Percentiles rank a stretch among this genome's conserved stretches.
These are phyloP conservation scores for Pheosia gnoma DNA, from an alignment of 2,888 invertebrate genomes.

Conservation along the genomic window DNA sequence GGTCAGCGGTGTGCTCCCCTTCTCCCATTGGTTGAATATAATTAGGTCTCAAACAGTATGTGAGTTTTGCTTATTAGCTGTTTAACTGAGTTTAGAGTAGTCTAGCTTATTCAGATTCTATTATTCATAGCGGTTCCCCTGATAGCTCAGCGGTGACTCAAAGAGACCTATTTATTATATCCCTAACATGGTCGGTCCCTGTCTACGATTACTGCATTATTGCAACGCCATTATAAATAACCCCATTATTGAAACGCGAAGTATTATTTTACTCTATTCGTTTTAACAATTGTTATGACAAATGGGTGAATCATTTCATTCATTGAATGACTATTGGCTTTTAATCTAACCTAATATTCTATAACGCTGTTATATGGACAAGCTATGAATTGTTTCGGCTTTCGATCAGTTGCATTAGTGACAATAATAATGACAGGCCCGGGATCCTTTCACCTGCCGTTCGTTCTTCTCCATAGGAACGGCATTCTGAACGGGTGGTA, in stretches of 20 bases:
- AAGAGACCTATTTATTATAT: background rate
- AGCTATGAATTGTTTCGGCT: background rate
- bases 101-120: background rate
- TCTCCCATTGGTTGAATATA: too few species aligned
- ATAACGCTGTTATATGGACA: background rate
- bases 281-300: background rate
- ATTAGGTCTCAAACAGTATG: too few species aligned
- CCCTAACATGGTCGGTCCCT: background rate
- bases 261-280: background rate
- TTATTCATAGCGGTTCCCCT: constrained; percentile 5
- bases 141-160: constrained; percentile 1
- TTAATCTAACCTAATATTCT: background rate
- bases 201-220: background rate
- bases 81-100: background rate
- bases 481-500: too few species aligned
- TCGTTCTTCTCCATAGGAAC: too few species aligned
- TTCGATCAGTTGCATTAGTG: background rate
- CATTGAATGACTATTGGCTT: background rate
- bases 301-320: constrained; percentile 1
- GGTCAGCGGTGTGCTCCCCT: too few species aligned
- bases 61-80: too few species aligned
- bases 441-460: too few species aligned
- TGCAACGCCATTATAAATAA: background rate
- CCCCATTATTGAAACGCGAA: background rate
- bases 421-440: too few species aligned